phyloP scores from a whole-genome alignment of 1,140 invertebrate species.

The Pseudomyrmex pallidus region DNA sequence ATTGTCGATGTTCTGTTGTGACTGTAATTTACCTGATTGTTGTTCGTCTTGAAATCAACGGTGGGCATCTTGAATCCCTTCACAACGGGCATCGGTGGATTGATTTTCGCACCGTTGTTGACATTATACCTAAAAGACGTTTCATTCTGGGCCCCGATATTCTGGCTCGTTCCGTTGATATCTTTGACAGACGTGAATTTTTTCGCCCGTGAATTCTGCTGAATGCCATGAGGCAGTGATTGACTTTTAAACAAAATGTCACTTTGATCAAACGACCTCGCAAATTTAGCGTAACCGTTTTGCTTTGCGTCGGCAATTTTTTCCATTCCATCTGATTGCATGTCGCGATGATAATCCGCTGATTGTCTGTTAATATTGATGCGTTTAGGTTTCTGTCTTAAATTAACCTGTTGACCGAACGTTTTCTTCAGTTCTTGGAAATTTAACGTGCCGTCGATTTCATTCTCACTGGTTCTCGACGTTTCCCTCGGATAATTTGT shows the following conservation, averaged over 20 bases:
- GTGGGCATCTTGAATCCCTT: slow-evolving; percentile 74
- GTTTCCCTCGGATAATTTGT: slow-evolving; percentile 5
- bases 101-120: slow-evolving; percentile 24
- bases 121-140: slow-evolving; percentile 35
- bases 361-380: slow-evolving; percentile 69
- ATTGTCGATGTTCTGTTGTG: slow-evolving; percentile 31
- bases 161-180: slow-evolving; percentile 63
- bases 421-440: slow-evolving; percentile 80
- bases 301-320: slow-evolving; percentile 38
- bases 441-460: slow-evolving; percentile 75
- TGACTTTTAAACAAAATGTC: slow-evolving; percentile 12
- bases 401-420: slow-evolving; percentile 76
- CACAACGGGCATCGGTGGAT: slow-evolving; percentile 70
- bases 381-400: slow-evolving; percentile 70
- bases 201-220: not conserved
- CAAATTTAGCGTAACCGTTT: slow-evolving; percentile 50
- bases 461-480: slow-evolving; percentile 50
- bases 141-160: slow-evolving; percentile 24
- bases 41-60: not conserved
- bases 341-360: slow-evolving; percentile 62
- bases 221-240: not conserved
- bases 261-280: not conserved
- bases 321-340: slow-evolving; percentile 3
- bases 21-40: slow-evolving; percentile 26
- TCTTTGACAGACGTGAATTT: slow-evolving; percentile 75